A percentile compares a stretch with the other conserved stretches of the same genome.
Conservation (phyloP, 1,140 invertebrate species). For the Nylanderia fulva region DNA sequence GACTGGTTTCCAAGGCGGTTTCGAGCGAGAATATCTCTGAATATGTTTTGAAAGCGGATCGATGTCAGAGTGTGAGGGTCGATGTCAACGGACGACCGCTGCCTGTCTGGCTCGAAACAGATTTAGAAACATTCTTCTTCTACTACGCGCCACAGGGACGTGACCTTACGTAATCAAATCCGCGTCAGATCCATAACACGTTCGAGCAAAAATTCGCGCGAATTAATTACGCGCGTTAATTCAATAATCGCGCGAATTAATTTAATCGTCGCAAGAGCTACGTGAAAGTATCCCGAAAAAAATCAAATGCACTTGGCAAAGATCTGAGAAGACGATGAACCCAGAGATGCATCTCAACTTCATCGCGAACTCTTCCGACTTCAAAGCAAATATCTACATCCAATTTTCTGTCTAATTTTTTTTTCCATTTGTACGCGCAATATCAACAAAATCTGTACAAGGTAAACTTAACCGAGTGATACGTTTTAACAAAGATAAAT, state of each 20-base stretch:
- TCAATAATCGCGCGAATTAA: too few relatives aligned
- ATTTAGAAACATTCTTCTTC: constrained; percentile 74
- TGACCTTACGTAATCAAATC: constrained; percentile 54
- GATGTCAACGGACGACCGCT: constrained; percentile 68
- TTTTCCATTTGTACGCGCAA: not conserved
- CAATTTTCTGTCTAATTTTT: not conserved
- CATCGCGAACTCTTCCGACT: not conserved
- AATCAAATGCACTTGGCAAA: not conserved
- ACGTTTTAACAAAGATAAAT: constrained; percentile 40
- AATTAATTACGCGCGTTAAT: not conserved
- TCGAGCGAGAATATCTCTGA: constrained; percentile 61
- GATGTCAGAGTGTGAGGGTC: constrained; percentile 51
- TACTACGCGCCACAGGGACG: constrained; percentile 33
- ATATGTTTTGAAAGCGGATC: constrained; percentile 66
- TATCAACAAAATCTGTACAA: constrained; percentile 22
- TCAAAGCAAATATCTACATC: not conserved
- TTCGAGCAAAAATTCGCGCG: not conserved
- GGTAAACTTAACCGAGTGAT: not conserved
- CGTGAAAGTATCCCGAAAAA: not conserved
- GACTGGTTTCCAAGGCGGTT: constrained; percentile 55
- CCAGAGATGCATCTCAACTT: too few relatives aligned
- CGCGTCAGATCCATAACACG: not conserved
- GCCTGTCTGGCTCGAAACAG: constrained; percentile 63
- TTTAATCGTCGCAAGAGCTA: not conserved
- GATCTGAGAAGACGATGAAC: not conserved